Base-by-base conservation (phyloP, 2,888 invertebrate species). In the Drosophila formosana region DNA sequence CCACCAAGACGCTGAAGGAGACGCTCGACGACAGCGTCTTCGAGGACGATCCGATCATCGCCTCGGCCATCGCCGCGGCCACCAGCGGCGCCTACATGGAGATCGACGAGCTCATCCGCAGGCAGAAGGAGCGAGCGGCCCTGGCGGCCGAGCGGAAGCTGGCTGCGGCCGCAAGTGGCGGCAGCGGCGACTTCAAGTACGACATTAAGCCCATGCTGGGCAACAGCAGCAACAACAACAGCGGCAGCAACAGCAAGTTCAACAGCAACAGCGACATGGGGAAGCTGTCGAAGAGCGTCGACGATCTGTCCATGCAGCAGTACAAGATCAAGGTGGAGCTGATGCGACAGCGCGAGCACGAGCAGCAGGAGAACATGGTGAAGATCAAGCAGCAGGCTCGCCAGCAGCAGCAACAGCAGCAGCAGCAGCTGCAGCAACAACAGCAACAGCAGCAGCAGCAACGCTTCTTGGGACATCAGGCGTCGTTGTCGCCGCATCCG, bases 41-140 rank as follows among this genome's bases (percentile, higher is more conserved):
- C 56, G 92, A 93, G 83, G 93, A 92, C 60, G 93, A 93, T 84
- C 92, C 92, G n/a, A 91, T 92, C 50, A 92, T 92, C 60, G 91
- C 92, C 2, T 92, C 92, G 34, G 92, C 92, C 51, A 92, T 93
- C 37, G 92, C 92, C 3, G 93, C 92, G 2, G 92, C 92, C 45
- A 92, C 92, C 51, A 92, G 92, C 32, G 92, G 92, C 28, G 92
- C 92, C 52, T 91, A 90, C 66, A 92, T 92, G 92, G 92, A 92
- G 63, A 92, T 92, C 50, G 92, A 92, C 11, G 92, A 92, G 78
- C 77, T 92, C 46, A 88, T 92, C 39, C 75, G 91, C 32, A 87
- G 91, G 2, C 91, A 92, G 62, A 91, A 92, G 77, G 91, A 90
- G 55, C 87, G 90, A 8, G 90, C 89, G 5, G 85, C 88, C 6